A percentile compares a stretch with the other conserved stretches of the same genome.
Conservation (phyloP, 2,113 vertebrate species). For the Gasterosteus aculeatus region DNA sequence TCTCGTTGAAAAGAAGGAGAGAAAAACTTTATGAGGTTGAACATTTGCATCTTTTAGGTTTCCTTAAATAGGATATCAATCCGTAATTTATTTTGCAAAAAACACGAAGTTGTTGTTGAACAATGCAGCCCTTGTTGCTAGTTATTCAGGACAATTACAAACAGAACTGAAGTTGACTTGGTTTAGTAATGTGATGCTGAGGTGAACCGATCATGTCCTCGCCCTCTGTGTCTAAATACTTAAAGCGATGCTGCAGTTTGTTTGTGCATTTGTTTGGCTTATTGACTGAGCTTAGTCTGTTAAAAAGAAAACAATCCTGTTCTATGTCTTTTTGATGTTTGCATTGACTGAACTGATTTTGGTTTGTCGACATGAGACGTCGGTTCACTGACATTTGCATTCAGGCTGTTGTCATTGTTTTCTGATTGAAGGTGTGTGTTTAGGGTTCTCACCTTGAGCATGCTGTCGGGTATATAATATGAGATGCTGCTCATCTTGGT, state of each 20-base stretch:
- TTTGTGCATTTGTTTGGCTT: conserved; percentile 26
- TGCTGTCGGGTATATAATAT: conserved; percentile 19
- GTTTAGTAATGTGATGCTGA: conserved; percentile 20
- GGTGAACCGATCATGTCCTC: neutral
- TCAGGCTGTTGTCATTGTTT: conserved; percentile 44
- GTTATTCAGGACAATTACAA: conserved; percentile 19
- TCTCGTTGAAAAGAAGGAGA: neutral
- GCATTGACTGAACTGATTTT: conserved; percentile 5
- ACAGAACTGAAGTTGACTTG: conserved; percentile 24
- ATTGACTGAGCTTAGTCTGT: neutral
- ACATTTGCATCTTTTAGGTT: conserved; percentile 16
- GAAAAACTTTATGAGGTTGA: conserved; percentile 10
- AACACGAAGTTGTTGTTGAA: conserved; percentile 41
- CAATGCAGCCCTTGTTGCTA: conserved; percentile 15
- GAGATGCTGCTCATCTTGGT: conserved; percentile 31
- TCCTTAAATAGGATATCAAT: conserved; percentile 19
- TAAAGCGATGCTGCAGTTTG: conserved; percentile 25
- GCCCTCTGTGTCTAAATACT: conserved; percentile 25
- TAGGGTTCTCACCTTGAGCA: conserved; percentile 20
- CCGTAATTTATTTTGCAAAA: conserved; percentile 52
- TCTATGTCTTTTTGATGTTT: neutral
- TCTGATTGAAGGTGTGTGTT: conserved; percentile 2
- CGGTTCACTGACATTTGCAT: conserved; percentile 9
- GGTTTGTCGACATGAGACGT: conserved; percentile 17
- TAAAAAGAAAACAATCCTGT: conserved; percentile 7